These are phyloP conservation scores for Bedellia somnulentella DNA, from an alignment of 2,888 invertebrate species.

Conservation along the genomic window DNA sequence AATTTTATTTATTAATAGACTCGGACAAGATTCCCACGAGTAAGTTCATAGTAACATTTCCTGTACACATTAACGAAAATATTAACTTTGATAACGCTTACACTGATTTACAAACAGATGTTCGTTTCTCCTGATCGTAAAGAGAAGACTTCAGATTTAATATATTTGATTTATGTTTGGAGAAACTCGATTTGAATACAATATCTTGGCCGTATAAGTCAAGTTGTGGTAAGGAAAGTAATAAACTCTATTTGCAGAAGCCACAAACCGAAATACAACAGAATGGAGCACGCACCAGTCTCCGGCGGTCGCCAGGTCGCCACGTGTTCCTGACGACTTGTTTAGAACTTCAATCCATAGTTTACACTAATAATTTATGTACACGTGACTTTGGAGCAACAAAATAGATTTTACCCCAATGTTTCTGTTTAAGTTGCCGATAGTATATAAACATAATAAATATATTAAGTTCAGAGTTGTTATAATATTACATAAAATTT, in stretches of 20 bases:
- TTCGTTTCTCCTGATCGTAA: slow-evolving; percentile 7
- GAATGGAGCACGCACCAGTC: slow-evolving; percentile 15
- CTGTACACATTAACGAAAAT: slow-evolving; percentile 28
- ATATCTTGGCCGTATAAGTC: slow-evolving; percentile 15
- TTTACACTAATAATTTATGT: slow-evolving; percentile 9
- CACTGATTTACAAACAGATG: slow-evolving; percentile 29
- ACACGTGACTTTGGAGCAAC: slow-evolving; percentile 10
- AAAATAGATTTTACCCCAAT: too few relatives aligned
- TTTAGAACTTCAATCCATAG: slow-evolving; percentile 7
- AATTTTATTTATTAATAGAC: not conserved
- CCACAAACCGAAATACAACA: slow-evolving; percentile 24
- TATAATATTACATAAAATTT: too few relatives aligned
- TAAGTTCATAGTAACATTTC: too few relatives aligned
- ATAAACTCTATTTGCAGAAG: slow-evolving; percentile 42
- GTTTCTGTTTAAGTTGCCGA: too few relatives aligned
- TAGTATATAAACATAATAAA: too few relatives aligned
- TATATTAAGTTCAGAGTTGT: too few relatives aligned
- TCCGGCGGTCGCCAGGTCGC: slow-evolving; percentile 15
- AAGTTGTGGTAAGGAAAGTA: slow-evolving; percentile 11
- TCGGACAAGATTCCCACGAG: slow-evolving; percentile 30
- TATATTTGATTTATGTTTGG: slow-evolving; percentile 18
- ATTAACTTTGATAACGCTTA: slow-evolving; percentile 14
- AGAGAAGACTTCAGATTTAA: too few relatives aligned
- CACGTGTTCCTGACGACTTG: slow-evolving; percentile 15
- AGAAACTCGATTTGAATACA: slow-evolving; percentile 14